Base-by-base conservation (phyloP, 2,888 invertebrate species). In the Myopa testacea region DNA sequence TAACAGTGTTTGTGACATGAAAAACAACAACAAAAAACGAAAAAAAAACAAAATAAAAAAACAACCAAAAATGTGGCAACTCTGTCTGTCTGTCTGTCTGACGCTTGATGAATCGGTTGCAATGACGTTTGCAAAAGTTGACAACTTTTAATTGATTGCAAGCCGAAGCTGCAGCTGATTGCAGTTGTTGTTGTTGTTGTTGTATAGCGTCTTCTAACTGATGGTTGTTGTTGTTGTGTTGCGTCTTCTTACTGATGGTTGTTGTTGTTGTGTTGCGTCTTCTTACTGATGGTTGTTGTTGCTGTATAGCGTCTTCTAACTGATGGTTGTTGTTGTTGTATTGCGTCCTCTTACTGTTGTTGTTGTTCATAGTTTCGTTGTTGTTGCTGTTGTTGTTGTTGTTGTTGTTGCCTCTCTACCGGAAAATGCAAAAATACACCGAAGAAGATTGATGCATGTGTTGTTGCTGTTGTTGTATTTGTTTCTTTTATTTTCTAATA, bases 341-440 rank as follows among this genome's bases (percentile, higher is more conserved):
- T n/a, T 50, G 50, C 50, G 12, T 50, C 12, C 10, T 55, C n/a
- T 26, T 62, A 4, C 6, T 62, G 26, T 62, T 26, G 26, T n/a
- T 26, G 26, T 62, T 26, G 26, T 26, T 62, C 16, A n/a, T 26
- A 4, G 16, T 62, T 12, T 62, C 10, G 26, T 26, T 62, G 45
- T 69, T 71, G 26, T 58, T 71, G 58, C 52, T 58, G 71, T 58
- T 71, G 71, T 37, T 37, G 58, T 26, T 71, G 71, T 5, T 58
- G 71, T n/a, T 52, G 52, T 6, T 16, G 3, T 7, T 52, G 34
- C 10, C 26, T 45, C 26, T 45, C 3, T 50, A 6, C 5, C 34
- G 34, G 65, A 55, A 55, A 55, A 55, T 55, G 14, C 55, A 45
- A 45, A 45, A 45, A 45, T 45, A 8, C 45, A 55, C 4, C 55